phyloP scores from a whole-genome alignment of 1,140 invertebrate genomes.

The Ips typographus region DNA sequence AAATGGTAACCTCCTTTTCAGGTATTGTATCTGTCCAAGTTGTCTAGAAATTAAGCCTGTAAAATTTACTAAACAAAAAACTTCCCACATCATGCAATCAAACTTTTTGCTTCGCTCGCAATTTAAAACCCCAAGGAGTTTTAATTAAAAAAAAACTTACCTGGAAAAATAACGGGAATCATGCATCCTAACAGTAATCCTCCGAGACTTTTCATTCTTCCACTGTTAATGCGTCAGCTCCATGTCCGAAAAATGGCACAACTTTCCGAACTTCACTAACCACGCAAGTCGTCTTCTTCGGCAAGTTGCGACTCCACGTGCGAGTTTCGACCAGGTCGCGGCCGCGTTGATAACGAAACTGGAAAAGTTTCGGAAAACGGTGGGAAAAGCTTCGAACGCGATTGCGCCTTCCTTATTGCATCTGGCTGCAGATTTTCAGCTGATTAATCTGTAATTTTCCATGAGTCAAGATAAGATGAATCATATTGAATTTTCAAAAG shows the following conservation, averaged over 20 bases:
- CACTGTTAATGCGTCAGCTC: neutral
- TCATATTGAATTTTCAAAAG: too few species aligned
- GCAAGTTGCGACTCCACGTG: slow-evolving; percentile 5
- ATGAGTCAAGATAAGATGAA: too few species aligned
- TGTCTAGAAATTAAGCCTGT: neutral
- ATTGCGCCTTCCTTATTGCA: slow-evolving; percentile 25
- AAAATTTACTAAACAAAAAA: neutral
- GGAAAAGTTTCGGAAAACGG: slow-evolving; percentile 29
- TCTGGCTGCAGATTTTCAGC: slow-evolving; percentile 15
- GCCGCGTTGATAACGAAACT: slow-evolving; percentile 17
- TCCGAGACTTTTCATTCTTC: slow-evolving; percentile 17
- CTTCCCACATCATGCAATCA: neutral
- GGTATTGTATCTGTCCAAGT: neutral
- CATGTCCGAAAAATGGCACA: slow-evolving; percentile 1
- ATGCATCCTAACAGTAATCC: slow-evolving; percentile 17
- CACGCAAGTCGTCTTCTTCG: neutral
- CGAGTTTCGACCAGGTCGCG: slow-evolving; percentile 3
- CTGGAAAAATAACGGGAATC: slow-evolving; percentile 11
- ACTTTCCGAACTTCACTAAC: slow-evolving; percentile 14
- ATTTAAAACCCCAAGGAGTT: neutral
- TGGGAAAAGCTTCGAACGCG: slow-evolving; percentile 24
- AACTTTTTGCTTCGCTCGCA: neutral
- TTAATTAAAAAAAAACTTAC: slow-evolving; percentile 7
- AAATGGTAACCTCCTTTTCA: neutral
- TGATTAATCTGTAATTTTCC: too few species aligned